Evolutionary conservation across 2,888 invertebrate species (phyloP).

Genomic region (Ceratothoa steindachneri): DNA sequence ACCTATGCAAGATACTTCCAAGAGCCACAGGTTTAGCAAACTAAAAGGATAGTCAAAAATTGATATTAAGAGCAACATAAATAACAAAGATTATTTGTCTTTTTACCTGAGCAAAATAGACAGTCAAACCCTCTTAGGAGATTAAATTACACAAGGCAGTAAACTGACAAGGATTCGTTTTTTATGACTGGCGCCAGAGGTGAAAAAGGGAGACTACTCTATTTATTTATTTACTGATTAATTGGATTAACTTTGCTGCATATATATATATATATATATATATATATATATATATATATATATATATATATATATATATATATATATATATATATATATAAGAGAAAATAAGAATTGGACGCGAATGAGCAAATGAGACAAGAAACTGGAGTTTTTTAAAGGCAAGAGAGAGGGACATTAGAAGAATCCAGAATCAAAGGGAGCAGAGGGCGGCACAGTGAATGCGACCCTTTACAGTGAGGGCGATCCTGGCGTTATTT

Average conservation of each 20-base stretch:
- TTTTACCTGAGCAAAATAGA: constrained; percentile 6
- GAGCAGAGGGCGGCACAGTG: too few species aligned
- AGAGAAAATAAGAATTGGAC: too few species aligned
- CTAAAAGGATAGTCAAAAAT: background rate
- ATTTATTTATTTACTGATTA: constrained; percentile 3
- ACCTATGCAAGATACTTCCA: too few species aligned
- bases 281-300: constrained; percentile 7
- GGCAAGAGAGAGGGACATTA: too few species aligned
- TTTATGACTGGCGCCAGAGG: constrained; percentile 6
- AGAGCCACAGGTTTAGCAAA: too few species aligned
- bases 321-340: too few species aligned
- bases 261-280: constrained; percentile 5
- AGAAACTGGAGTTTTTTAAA: too few species aligned
- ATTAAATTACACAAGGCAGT: background rate
- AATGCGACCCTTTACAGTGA: background rate
- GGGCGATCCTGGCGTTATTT: too few species aligned
- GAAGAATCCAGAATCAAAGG: too few species aligned
- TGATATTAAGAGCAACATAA: background rate
- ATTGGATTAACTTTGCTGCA: background rate
- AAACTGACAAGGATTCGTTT: constrained; percentile 1
- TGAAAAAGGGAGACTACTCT: constrained; percentile 5
- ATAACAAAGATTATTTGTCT: constrained; percentile 8
- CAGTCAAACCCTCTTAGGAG: background rate
- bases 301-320: constrained; percentile 12
- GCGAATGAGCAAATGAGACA: too few species aligned